A percentile compares a stretch with the other conserved stretches of the same genome.
Conservation (phyloP, 92 coral and sea anemone species). For the Siderastrea radians region DNA sequence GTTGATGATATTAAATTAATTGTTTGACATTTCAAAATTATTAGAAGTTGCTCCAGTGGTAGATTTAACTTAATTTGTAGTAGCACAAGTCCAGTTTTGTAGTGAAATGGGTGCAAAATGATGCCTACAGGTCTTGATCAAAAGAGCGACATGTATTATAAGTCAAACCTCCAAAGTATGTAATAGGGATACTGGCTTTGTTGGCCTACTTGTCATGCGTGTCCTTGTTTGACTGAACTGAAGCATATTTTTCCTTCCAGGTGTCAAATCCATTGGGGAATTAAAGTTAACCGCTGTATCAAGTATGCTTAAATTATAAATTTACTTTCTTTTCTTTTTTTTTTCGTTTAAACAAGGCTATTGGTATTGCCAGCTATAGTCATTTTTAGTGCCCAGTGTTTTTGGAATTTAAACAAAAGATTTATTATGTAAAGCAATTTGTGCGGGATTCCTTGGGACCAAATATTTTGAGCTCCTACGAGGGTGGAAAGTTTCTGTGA, state of each 20-base stretch:
- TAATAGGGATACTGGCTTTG: no score
- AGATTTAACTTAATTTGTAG: no score
- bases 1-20: no score
- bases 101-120: no score
- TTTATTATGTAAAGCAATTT: constrained; percentile 64
- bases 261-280: constrained; percentile 50
- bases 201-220: neutral
- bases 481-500: neutral
- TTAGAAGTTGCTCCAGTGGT: no score
- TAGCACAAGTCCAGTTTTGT: no score
- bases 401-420: constrained; percentile 45
- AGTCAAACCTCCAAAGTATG: no score
- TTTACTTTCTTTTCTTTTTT: constrained; percentile 88
- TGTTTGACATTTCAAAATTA: no score
- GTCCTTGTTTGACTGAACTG: neutral
- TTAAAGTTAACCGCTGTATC: constrained; percentile 20
- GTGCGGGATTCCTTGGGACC: constrained; percentile 15
- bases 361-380: constrained; percentile 26
- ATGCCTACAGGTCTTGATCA: no score
- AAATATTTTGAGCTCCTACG: constrained; percentile 1
- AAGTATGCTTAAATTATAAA: constrained; percentile 78
- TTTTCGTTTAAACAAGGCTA: constrained; percentile 79
- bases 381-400: constrained; percentile 48
- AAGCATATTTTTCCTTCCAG: constrained; percentile 36
- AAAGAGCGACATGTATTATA: no score